These are phyloP conservation scores for Rhabdornis inornatus DNA, from an alignment of 2,113 vertebrate species.

Conservation along the genomic window DNA sequence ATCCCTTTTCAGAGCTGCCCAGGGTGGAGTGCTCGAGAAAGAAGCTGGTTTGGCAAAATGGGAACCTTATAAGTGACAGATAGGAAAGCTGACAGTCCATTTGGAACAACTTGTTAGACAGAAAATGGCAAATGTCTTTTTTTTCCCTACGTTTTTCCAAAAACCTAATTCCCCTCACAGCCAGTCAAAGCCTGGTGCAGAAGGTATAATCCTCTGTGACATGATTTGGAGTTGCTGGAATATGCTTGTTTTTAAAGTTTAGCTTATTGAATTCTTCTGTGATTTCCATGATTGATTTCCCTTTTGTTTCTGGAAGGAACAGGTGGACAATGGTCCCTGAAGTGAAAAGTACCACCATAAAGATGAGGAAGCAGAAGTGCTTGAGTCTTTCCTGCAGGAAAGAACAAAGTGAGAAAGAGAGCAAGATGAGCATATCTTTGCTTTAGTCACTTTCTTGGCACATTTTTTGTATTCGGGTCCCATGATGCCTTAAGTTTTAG, in stretches of 20 bases:
- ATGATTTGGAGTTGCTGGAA: not conserved
- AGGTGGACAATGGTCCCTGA: constrained; percentile 73
- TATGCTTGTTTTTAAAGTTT: constrained; percentile 73
- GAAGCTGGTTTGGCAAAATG: not conserved
- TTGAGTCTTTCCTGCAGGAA: constrained; percentile 76
- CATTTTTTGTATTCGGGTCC: not conserved
- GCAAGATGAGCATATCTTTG: not conserved
- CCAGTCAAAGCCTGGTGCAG: constrained; percentile 44
- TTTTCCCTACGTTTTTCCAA: not conserved
- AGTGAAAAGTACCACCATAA: constrained; percentile 71
- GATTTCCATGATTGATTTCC: constrained; percentile 82
- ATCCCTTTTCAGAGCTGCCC: not conserved
- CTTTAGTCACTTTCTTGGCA: not conserved
- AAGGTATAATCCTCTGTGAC: not conserved
- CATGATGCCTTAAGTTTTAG: not conserved
- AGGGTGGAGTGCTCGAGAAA: constrained; percentile 27
- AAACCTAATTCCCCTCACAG: not conserved
- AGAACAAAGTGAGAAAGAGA: not conserved
- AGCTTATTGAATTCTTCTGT: constrained; percentile 81
- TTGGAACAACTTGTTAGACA: not conserved
- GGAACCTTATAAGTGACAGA: not conserved
- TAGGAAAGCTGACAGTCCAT: not conserved
- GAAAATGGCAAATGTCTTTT: not conserved
- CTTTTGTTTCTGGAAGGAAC: constrained; percentile 87
- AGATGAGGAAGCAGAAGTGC: constrained; percentile 85